A percentile compares a stretch with the other conserved stretches of the same genome.
phyloP scores from a whole-genome alignment of 1,140 invertebrate species.

The Theocolax elegans region DNA sequence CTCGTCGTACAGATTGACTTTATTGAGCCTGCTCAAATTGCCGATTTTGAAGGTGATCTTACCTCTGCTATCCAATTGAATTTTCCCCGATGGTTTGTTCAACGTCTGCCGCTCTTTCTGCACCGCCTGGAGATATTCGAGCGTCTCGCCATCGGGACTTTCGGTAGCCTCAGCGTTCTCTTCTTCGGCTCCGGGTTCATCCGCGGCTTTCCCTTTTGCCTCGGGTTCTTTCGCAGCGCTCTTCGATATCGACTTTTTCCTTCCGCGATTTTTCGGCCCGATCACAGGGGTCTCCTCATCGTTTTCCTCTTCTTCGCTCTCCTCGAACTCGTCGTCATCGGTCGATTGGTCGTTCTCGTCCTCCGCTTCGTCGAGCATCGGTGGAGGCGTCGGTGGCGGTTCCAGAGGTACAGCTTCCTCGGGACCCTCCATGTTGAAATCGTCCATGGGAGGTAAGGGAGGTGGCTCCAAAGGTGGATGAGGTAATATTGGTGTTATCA shows the following conservation, averaged over 20 bases:
- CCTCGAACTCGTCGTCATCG: background rate
- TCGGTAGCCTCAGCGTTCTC: conserved; percentile 57
- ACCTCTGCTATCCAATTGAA: conserved; percentile 59
- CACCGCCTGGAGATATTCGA: conserved; percentile 60
- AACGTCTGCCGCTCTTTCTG: conserved; percentile 61
- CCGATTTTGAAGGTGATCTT: conserved; percentile 66
- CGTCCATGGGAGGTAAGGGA: conserved; percentile 15
- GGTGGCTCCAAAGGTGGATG: conserved; percentile 13
- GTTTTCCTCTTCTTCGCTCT: background rate
- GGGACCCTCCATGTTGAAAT: background rate
- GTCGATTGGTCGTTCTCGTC: background rate
- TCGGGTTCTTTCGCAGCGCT: background rate
- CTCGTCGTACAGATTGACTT: conserved; percentile 59
- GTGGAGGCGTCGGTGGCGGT: conserved; percentile 51
- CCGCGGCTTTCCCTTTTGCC: background rate
- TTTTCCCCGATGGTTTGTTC: conserved; percentile 62
- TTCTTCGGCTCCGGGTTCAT: background rate
- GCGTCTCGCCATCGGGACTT: conserved; percentile 50
- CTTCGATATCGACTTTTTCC: background rate
- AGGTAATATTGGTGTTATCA: background rate
- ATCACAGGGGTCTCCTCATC: conserved; percentile 4
- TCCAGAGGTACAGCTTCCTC: conserved; percentile 16
- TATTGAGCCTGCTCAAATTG: conserved; percentile 57
- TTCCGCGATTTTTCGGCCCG: conserved; percentile 24
- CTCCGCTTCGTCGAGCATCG: conserved; percentile 50